Percentiles rank a stretch among this genome's conserved stretches.
Conservation (phyloP, 2,888 invertebrate genomes). For the Cremastinae sp. region DNA sequence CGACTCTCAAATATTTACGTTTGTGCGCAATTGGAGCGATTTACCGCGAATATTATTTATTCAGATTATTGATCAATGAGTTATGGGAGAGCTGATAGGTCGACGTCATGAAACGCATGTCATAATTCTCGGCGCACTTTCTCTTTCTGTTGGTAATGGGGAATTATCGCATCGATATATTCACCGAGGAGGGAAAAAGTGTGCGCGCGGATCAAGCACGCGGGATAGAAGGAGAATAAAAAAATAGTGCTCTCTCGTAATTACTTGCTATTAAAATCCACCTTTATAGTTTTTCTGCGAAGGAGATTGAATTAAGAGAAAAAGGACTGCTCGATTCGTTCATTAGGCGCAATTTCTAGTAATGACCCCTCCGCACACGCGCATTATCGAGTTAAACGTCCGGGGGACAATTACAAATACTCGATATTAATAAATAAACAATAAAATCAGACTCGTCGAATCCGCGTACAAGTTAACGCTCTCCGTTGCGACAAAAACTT, state of each 20-base stretch:
- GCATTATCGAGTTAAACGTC: constrained; percentile 29
- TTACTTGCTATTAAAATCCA: constrained; percentile 39
- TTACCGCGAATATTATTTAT: constrained; percentile 38
- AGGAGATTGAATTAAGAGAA: constrained; percentile 31
- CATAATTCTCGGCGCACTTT: constrained; percentile 24
- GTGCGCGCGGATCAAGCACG: constrained; percentile 19
- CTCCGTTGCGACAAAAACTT: constrained; percentile 23
- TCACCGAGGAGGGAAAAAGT: constrained; percentile 34
- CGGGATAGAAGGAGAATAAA: constrained; percentile 1
- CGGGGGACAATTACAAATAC: constrained; percentile 25
- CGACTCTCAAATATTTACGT: constrained; percentile 20
- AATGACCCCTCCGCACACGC: neutral
- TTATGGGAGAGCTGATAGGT: constrained; percentile 27
- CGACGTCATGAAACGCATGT: constrained; percentile 38
- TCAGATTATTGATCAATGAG: constrained; percentile 45
- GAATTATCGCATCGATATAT: constrained; percentile 50
- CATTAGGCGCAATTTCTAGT: constrained; percentile 37
- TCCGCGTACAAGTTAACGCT: constrained; percentile 4
- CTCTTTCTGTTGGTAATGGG: constrained; percentile 13
- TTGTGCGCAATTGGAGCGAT: neutral
- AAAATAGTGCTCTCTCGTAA: constrained; percentile 26
- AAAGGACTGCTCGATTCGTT: constrained; percentile 2
- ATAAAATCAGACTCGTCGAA: neutral
- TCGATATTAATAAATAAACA: constrained; percentile 5
- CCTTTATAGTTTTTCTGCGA: constrained; percentile 18